These are phyloP conservation scores for Gallinago media DNA, from an alignment of 2,113 vertebrate species.

Conservation along the genomic window DNA sequence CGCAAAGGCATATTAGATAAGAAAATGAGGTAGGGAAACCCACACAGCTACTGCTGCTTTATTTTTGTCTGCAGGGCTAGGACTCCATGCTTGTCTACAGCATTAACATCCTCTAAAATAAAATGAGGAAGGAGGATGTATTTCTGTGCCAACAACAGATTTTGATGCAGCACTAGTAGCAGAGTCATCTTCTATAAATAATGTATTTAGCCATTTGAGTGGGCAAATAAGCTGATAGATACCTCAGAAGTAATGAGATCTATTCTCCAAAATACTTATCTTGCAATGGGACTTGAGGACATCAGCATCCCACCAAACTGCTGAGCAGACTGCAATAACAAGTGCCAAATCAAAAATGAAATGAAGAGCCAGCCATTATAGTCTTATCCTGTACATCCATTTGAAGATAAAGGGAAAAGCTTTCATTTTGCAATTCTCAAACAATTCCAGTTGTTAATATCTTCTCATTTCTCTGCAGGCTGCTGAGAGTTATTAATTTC, in stretches of 20 bases:
- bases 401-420: not conserved
- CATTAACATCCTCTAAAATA: not conserved
- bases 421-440: not conserved
- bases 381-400: not conserved
- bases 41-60: not conserved
- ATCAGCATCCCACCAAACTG: not conserved
- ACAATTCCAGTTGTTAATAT: slow-evolving; percentile 6
- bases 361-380: not conserved
- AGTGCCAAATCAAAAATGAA: not conserved
- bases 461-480: slow-evolving; percentile 3
- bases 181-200: not conserved
- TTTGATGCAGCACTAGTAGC: not conserved
- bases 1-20: not conserved
- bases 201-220: not conserved
- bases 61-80: not conserved
- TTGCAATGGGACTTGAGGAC: not conserved
- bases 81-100: not conserved
- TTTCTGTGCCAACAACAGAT: not conserved
- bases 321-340: not conserved
- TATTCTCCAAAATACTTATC: not conserved
- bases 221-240: not conserved
- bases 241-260: not conserved
- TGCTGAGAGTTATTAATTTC: slow-evolving; percentile 27
- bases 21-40: not conserved
- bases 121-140: not conserved